These are phyloP conservation scores for Pteropus alecto DNA, from an alignment of 2,113 vertebrate species.

Conservation along the genomic window DNA sequence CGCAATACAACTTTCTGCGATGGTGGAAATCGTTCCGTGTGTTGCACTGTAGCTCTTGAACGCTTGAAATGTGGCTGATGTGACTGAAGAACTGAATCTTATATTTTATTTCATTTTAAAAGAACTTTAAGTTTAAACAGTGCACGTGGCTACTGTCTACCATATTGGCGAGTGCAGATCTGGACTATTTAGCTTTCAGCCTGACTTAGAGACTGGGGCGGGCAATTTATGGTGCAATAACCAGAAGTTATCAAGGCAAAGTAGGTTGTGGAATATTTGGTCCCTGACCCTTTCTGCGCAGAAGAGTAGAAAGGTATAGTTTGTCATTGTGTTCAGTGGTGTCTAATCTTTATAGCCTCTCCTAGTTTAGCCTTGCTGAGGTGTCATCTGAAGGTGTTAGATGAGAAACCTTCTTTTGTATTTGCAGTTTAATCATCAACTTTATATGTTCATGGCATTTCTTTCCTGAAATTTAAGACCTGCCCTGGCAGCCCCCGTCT, in stretches of 20 bases:
- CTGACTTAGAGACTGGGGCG: neutral
- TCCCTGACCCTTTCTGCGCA: too few relatives aligned
- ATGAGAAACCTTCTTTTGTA: neutral
- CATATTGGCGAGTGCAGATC: neutral
- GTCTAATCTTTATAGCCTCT: neutral
- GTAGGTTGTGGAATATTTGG: neutral
- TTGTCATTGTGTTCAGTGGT: neutral
- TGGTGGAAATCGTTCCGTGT: neutral
- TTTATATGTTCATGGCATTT: neutral
- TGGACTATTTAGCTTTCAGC: neutral
- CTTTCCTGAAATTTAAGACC: neutral
- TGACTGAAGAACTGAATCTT: neutral
- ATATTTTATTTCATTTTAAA: neutral
- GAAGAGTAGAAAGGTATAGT: neutral
- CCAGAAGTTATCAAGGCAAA: neutral
- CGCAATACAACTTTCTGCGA: rapidly evolving
- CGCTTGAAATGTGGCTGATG: neutral
- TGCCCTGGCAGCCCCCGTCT: neutral
- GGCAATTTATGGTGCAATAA: neutral
- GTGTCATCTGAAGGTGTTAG: neutral
- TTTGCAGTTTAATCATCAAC: neutral
- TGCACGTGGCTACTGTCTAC: neutral
- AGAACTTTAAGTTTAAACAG: neutral
- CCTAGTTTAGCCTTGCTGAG: neutral
- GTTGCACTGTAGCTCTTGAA: neutral